Conservation (phyloP, 2,797 vertebrate species). For the Poeciliopsis infans region DNA sequence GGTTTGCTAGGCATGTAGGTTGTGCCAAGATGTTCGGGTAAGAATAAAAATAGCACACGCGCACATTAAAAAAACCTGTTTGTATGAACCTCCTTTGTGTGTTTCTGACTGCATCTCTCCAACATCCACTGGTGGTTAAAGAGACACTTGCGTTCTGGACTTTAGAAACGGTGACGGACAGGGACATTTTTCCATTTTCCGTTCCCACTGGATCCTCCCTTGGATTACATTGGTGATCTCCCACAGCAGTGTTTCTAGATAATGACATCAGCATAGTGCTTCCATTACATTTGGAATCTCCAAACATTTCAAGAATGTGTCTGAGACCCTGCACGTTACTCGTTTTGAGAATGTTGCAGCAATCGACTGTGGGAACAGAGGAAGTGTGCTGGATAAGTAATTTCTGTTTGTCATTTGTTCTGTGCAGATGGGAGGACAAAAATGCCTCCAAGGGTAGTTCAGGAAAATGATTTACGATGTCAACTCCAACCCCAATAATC, state of each 20-base stretch:
- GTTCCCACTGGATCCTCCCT: constrained; percentile 37
- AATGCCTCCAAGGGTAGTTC: constrained; percentile 47
- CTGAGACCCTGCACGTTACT: neutral
- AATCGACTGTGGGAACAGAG: constrained; percentile 50
- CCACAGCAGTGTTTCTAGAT: constrained; percentile 37
- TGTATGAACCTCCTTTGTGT: constrained; percentile 46
- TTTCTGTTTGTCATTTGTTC: constrained; percentile 52
- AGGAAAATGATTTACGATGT: constrained; percentile 43
- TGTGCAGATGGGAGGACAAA: constrained; percentile 51
- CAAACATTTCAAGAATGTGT: constrained; percentile 15
- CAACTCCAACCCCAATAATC: constrained; percentile 29
- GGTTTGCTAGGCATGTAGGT: constrained; percentile 67
- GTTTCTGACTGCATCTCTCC: constrained; percentile 60
- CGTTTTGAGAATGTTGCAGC: constrained; percentile 45
- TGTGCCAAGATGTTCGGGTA: constrained; percentile 52
- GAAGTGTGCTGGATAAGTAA: constrained; percentile 57
- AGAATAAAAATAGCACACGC: constrained; percentile 63
- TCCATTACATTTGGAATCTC: constrained; percentile 26
- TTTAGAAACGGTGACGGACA: constrained; percentile 32
- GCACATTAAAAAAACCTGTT: constrained; percentile 36
- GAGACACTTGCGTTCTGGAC: constrained; percentile 51
- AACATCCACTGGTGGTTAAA: constrained; percentile 61
- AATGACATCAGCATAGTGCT: constrained; percentile 32
- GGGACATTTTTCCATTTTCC: constrained; percentile 45
- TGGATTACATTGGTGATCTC: constrained; percentile 48